A percentile compares a stretch with the other conserved stretches of the same genome.
These are phyloP conservation scores for Hypolimnas misippus DNA, from an alignment of 2,888 invertebrate species.

Conservation along the genomic window DNA sequence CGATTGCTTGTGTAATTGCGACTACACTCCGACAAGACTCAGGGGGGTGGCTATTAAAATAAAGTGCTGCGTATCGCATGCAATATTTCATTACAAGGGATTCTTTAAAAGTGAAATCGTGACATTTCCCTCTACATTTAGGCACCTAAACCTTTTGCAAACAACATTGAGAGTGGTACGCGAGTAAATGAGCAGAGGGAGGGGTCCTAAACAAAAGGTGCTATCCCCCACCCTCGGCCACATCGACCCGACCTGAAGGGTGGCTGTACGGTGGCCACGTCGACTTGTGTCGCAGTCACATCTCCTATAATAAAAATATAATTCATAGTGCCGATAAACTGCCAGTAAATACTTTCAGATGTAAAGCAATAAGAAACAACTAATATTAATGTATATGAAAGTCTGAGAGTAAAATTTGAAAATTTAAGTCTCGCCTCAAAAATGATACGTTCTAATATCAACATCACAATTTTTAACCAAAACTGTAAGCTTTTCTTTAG, in stretches of 20 bases:
- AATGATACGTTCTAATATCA: too few relatives aligned
- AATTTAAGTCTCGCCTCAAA: too few relatives aligned
- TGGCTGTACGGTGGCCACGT: conserved; percentile 52
- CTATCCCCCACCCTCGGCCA: conserved; percentile 62
- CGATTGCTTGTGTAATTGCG: conserved; percentile 23
- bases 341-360: too few relatives aligned
- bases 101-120: conserved; percentile 76
- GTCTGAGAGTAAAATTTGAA: too few relatives aligned
- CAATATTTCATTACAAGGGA: conserved; percentile 46
- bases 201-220: conserved; percentile 83
- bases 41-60: conserved; percentile 23
- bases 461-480: too few relatives aligned
- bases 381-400: too few relatives aligned
- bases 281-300: background rate
- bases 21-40: conserved; percentile 4
- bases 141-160: conserved; percentile 82
- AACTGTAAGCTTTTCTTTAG: too few relatives aligned
- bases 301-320: background rate
- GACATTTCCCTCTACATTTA: conserved; percentile 81
- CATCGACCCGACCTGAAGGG: conserved; percentile 69
- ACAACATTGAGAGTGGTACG: conserved; percentile 73
- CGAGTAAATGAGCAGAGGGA: conserved; percentile 74
- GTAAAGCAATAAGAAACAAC: too few relatives aligned
- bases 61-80: conserved; percentile 37
- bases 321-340: too few relatives aligned